phyloP scores from a whole-genome alignment of 2,797 vertebrate genomes.

The Schizopygopsis malacanthus region DNA sequence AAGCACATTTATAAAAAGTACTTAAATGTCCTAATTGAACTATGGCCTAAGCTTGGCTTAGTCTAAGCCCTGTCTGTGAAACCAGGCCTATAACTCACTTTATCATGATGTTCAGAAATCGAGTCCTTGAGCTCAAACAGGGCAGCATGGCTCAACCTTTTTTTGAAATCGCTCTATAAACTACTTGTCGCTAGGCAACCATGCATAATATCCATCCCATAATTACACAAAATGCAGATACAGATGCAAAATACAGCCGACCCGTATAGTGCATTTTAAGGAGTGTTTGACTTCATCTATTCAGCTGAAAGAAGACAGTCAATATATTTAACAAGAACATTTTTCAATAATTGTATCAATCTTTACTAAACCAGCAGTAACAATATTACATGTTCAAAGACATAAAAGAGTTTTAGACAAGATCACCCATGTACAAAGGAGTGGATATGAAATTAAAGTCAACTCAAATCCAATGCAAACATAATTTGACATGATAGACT shows the following conservation, averaged over 20 bases:
- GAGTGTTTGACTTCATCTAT: neutral
- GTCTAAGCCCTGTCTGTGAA: no score
- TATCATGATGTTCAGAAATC: neutral
- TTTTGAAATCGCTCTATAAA: neutral
- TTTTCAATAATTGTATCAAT: constrained; percentile 19
- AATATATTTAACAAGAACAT: neutral
- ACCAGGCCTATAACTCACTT: neutral
- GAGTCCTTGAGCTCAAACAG: neutral
- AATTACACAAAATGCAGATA: neutral
- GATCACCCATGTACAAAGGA: neutral
- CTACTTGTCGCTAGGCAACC: neutral
- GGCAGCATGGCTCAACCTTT: neutral
- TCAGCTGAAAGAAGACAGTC: neutral
- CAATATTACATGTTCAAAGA: constrained; percentile 38
- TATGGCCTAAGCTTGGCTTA: no score
- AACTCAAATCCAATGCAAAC: neutral
- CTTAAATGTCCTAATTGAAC: no score
- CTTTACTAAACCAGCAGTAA: constrained; percentile 43
- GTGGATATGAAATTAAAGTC: neutral
- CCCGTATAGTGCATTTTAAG: neutral
- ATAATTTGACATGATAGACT: neutral
- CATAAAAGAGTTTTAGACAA: constrained; percentile 41
- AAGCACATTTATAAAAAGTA: no score
- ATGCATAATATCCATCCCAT: neutral
- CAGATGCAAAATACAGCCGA: neutral